Percentiles rank a stretch among this genome's conserved stretches.
phyloP scores from a whole-genome alignment of 1,140 invertebrate genomes.

The Bombus breviceps region DNA sequence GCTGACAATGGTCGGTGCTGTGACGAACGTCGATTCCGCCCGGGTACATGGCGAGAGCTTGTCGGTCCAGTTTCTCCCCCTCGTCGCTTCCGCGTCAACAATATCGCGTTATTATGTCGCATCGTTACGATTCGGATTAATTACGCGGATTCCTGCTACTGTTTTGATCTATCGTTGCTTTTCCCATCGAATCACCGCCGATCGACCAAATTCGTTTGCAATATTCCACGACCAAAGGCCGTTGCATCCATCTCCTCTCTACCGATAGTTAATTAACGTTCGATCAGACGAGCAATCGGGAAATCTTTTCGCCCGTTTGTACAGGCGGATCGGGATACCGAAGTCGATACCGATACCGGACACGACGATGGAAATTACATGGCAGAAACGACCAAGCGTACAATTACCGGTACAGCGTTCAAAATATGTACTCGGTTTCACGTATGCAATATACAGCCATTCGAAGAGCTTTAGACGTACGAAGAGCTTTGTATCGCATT shows the following conservation, averaged over 20 bases:
- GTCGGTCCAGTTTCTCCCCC: not conserved
- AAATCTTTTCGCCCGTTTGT: not conserved
- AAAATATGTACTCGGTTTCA: too few relatives aligned
- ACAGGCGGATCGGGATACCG: not conserved
- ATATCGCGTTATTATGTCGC: not conserved
- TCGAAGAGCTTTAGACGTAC: too few relatives aligned
- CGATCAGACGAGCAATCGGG: not conserved
- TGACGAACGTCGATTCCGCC: not conserved
- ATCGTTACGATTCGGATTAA: not conserved
- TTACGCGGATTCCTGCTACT: not conserved
- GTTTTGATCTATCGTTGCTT: not conserved
- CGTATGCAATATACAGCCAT: too few relatives aligned
- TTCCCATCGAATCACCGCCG: not conserved
- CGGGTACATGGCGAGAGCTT: not conserved
- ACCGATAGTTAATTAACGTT: not conserved
- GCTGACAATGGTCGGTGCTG: not conserved
- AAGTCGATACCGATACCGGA: not conserved
- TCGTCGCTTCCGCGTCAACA: not conserved
- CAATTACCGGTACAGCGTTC: too few relatives aligned
- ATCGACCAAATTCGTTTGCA: not conserved
- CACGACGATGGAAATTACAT: too few relatives aligned
- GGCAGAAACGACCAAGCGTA: too few relatives aligned
- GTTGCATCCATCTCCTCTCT: too few relatives aligned
- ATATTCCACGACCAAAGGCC: not conserved
- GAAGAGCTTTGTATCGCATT: too few relatives aligned